These are phyloP conservation scores for Lucifuga dentata DNA, from an alignment of 2,113 vertebrate species.

Conservation along the genomic window DNA sequence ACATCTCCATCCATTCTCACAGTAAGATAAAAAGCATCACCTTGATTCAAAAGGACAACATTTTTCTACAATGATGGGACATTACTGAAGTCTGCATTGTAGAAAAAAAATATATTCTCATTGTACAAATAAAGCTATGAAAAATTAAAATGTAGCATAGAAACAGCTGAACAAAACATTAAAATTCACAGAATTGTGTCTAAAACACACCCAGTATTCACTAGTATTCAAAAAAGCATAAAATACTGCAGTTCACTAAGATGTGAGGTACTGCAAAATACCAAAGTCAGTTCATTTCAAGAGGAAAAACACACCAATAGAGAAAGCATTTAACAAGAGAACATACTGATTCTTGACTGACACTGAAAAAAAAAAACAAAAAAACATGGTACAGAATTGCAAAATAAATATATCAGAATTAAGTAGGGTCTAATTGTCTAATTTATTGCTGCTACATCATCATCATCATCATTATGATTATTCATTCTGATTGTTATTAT, in stretches of 20 bases:
- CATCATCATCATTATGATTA: neutral
- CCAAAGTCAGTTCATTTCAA: constrained; percentile 42
- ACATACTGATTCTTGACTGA: constrained; percentile 42
- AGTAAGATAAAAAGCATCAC: constrained; percentile 59
- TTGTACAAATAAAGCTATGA: constrained; percentile 34
- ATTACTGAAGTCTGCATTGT: too few species aligned
- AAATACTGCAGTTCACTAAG: constrained; percentile 53
- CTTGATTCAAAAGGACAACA: constrained; percentile 11
- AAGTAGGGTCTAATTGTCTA: constrained; percentile 37
- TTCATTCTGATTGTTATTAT: constrained; percentile 15
- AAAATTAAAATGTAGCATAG: constrained; percentile 30
- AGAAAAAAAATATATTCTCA: constrained; percentile 13
- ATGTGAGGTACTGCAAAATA: constrained; percentile 66
- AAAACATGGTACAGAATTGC: constrained; percentile 47
- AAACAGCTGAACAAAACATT: constrained; percentile 29
- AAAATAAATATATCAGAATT: constrained; percentile 73
- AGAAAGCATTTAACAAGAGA: constrained; percentile 26
- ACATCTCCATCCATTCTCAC: constrained; percentile 59
- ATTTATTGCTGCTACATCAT: constrained; percentile 18
- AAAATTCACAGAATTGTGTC: constrained; percentile 72
- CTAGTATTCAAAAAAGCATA: constrained; percentile 53
- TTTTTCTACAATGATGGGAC: neutral
- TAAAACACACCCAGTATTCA: constrained; percentile 59
- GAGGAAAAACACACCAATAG: constrained; percentile 29
- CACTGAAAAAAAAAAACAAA: constrained; percentile 35